phyloP scores from a whole-genome alignment of 2,113 vertebrate genomes.

The Miniopterus natalensis region DNA sequence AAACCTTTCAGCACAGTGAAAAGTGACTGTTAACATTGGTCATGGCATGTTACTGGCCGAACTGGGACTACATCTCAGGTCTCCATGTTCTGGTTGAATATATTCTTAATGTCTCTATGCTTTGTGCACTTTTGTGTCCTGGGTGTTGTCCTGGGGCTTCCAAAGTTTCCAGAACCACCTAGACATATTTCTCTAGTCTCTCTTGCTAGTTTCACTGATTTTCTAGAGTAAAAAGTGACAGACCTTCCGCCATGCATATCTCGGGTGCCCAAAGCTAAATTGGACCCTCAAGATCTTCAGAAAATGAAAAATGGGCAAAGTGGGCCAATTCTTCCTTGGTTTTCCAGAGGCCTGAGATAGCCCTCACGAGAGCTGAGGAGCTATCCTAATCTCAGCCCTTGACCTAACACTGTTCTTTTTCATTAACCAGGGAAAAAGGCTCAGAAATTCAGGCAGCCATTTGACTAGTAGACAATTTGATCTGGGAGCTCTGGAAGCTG shows the following conservation, averaged over 20 bases:
- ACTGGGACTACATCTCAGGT: not conserved
- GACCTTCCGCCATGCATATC: not conserved
- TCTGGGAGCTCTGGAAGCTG: not conserved
- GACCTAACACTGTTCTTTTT: not conserved
- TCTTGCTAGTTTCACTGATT: constrained; percentile 40
- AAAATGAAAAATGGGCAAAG: constrained; percentile 8
- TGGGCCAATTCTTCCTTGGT: not conserved
- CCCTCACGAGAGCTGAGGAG: not conserved
- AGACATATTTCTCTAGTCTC: not conserved
- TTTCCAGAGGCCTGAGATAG: not conserved
- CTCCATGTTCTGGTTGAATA: not conserved
- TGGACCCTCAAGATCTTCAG: not conserved
- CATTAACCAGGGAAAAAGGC: not conserved
- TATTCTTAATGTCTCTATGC: not conserved
- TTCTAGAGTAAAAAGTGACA: constrained; percentile 9
- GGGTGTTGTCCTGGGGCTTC: not conserved
- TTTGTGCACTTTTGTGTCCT: constrained; percentile 18
- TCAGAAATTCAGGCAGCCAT: not conserved
- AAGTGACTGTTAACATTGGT: constrained; percentile 26
- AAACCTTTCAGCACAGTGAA: not conserved
- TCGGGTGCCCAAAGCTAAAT: constrained; percentile 16
- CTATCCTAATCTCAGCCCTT: not conserved
- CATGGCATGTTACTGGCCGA: not conserved
- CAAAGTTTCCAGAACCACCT: constrained; percentile 1
- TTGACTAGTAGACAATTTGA: constrained; percentile 16